A percentile compares a stretch with the other conserved stretches of the same genome.
Conservation (phyloP, 2,113 vertebrate species). For the Lonchura striata region DNA sequence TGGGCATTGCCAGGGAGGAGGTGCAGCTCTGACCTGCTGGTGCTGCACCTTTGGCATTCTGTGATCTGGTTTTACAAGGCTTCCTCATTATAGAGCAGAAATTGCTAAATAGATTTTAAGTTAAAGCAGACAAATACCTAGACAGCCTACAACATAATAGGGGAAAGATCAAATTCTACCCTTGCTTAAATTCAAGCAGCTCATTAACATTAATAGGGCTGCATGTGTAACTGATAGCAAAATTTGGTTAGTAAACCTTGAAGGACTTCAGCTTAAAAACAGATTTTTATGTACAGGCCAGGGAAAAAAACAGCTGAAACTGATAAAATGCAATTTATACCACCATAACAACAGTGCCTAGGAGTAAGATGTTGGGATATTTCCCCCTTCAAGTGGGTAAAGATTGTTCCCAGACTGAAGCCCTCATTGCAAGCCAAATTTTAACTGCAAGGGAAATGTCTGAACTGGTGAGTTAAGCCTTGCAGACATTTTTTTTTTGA, state of each 20-base stretch:
- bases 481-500: background rate
- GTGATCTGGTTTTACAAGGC: background rate
- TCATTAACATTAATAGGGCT: constrained; percentile 49
- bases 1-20: background rate
- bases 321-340: constrained; percentile 61
- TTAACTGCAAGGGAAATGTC: background rate
- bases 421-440: constrained; percentile 32
- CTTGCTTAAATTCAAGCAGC: constrained; percentile 12
- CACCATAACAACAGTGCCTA: constrained; percentile 13
- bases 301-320: constrained; percentile 39
- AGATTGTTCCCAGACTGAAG: constrained; percentile 52
- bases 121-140: constrained; percentile 35
- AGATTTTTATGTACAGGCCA: constrained; percentile 9
- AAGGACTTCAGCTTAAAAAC: constrained; percentile 12
- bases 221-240: constrained; percentile 37
- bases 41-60: background rate
- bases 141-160: background rate
- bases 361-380: background rate
- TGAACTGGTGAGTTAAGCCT: constrained; percentile 8
- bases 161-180: constrained; percentile 31
- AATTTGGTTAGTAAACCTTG: constrained; percentile 37
- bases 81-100: background rate
- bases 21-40: background rate
- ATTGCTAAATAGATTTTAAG: constrained; percentile 1
- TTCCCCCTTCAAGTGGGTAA: constrained; percentile 48